Conservation (phyloP, 1,140 invertebrate species). For the Drosophila nannoptera region DNA sequence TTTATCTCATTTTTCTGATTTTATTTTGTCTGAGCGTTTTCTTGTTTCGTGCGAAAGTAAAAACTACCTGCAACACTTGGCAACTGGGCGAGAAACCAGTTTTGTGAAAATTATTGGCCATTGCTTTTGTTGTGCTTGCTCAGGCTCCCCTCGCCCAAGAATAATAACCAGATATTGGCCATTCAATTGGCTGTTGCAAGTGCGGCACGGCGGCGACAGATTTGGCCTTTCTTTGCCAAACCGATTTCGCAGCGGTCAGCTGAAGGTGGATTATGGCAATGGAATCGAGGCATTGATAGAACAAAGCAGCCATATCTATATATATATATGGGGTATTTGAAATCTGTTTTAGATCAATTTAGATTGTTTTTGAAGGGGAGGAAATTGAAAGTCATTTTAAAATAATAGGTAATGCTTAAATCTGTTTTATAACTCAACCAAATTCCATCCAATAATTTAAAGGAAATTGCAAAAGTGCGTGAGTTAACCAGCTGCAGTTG, state of each 20-base stretch:
- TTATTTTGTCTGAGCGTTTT: constrained; percentile 18
- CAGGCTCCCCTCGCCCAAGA: constrained; percentile 27
- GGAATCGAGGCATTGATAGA: neutral
- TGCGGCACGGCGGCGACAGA: constrained; percentile 28
- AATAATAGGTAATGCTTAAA: neutral
- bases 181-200: constrained; percentile 34
- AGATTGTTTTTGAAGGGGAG: too few species aligned
- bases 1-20: constrained; percentile 6
- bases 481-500: constrained; percentile 5
- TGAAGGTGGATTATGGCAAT: constrained; percentile 3
- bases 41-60: constrained; percentile 69
- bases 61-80: constrained; percentile 70
- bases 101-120: constrained; percentile 72
- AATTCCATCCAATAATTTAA: constrained; percentile 29
- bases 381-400: too few species aligned
- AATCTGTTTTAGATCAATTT: too few species aligned
- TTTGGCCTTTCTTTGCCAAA: neutral
- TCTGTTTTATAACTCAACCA: neutral
- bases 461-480: constrained; percentile 20
- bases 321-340: neutral
- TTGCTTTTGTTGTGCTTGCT: constrained; percentile 41
- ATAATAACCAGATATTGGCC: constrained; percentile 52
- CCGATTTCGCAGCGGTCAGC: constrained; percentile 6
- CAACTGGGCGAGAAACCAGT: constrained; percentile 63
- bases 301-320: too few species aligned